Evolutionary conservation across 2,888 invertebrate genomes (phyloP).

Genomic region (Unio delphinus): DNA sequence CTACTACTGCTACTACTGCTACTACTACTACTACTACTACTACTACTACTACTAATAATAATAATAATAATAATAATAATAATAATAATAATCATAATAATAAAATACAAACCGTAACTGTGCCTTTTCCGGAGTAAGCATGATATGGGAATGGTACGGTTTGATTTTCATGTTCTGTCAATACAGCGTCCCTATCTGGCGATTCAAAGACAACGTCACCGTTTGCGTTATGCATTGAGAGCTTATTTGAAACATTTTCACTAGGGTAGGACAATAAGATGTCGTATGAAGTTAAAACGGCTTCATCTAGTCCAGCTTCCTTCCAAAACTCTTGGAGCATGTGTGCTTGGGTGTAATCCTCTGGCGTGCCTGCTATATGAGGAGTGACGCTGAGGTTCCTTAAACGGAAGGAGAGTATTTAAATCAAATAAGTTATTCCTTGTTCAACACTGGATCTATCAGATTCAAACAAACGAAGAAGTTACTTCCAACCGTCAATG

Average conservation of each 20-base stretch:
- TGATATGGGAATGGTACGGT: slow-evolving; percentile 58
- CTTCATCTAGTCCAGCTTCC: slow-evolving; percentile 22
- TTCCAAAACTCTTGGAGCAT: slow-evolving; percentile 25
- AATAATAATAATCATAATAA: not conserved
- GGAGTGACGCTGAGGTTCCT: slow-evolving; percentile 17
- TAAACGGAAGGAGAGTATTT: not conserved
- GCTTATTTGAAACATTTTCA: slow-evolving; percentile 18
- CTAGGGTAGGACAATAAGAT: slow-evolving; percentile 31
- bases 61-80: too few species aligned
- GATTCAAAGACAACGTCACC: slow-evolving; percentile 27
- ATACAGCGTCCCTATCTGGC: slow-evolving; percentile 45
- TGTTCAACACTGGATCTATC: too few species aligned
- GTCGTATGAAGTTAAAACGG: slow-evolving; percentile 26
- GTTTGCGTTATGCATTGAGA: slow-evolving; percentile 5
- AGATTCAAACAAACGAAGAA: too few species aligned
- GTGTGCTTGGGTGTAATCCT: slow-evolving; percentile 25
- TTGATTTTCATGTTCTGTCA: slow-evolving; percentile 50
- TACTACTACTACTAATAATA: too few species aligned
- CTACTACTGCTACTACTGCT: too few species aligned
- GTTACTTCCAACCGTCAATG: too few species aligned
- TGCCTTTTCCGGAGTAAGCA: slow-evolving; percentile 60
- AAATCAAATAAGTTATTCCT: too few species aligned
- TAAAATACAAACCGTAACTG: slow-evolving; percentile 19
- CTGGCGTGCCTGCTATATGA: slow-evolving; percentile 26
- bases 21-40: too few species aligned